Base-by-base conservation (phyloP, 2,113 vertebrate species). In the Catharus fuscescens region DNA sequence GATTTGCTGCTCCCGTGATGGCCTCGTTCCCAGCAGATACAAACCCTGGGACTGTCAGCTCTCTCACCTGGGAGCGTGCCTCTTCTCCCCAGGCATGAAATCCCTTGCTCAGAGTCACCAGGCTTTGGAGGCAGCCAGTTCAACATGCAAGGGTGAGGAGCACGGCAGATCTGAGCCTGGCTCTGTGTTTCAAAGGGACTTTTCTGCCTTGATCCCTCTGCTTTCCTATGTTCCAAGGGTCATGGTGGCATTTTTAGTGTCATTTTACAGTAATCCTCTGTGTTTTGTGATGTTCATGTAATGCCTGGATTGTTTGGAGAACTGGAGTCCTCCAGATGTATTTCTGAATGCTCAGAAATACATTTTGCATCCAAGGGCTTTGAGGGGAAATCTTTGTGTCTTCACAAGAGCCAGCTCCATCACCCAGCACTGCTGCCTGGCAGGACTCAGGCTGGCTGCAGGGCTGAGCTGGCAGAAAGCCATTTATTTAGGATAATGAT, bases 211-310 rank as follows among this genome's bases (percentile, higher is more conserved):
- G 32, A n/a, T n/a, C 17, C 21, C 1, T 73, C 38, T 36, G 29
- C 36, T 66, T 62, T 88, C 28, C 18, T 18, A 5, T 4, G 5
- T 15, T 9, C n/a, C 57, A 66, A 36, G 62, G 34, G 12, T 52
- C 16, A 1, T 0, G 4, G 15, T 34, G 67, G 3, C 0, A 0
- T 18, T 60, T 57, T 64, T 26, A 14, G 25, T 18, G 62, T 48
- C 24, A 1, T 54, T 73, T 57, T 48, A 10, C 42, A 13, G 57
- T 25, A 29, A 47, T 25, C 8, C 29, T 70, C 53, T 53, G 61
- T 5, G 2, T 73, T 85, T 80, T 3, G 1, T 1, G 2, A 18
- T 59, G 18, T 17, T 59, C 13, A 0, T 14, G 25, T 0, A 0
- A 31, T 4, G 2, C 2, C 32, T 7, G n/a, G 10, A 48, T 57